Evolutionary conservation across 2,797 vertebrate species (phyloP).

Genomic region (Melanotaenia maccullochi): DNA sequence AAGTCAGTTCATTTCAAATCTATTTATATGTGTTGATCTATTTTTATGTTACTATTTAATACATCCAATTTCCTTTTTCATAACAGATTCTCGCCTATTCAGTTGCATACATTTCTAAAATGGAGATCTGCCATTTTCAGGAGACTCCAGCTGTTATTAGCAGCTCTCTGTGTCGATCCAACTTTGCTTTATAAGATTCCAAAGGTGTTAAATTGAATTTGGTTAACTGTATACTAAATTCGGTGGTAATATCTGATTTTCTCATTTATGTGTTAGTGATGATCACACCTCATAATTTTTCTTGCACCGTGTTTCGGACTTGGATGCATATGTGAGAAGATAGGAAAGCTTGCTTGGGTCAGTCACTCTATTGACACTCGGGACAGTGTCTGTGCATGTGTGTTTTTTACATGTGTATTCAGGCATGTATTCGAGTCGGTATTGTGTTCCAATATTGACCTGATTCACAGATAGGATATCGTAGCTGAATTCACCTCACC

Average conservation of each 20-base stretch:
- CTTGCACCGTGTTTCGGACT: background rate
- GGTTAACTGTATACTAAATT: background rate
- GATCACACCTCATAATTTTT: slow-evolving; percentile 12
- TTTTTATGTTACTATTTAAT: background rate
- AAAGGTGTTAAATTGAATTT: background rate
- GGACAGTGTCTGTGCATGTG: slow-evolving; percentile 73
- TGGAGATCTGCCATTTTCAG: background rate
- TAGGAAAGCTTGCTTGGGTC: slow-evolving; percentile 87
- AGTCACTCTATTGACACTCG: slow-evolving; percentile 86
- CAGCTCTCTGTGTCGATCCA: background rate
- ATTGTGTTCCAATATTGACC: too few species aligned
- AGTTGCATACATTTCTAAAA: background rate
- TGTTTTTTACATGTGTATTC: slow-evolving; percentile 21
- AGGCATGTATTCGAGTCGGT: background rate
- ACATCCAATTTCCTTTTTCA: background rate
- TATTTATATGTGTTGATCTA: background rate
- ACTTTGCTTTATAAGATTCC: slow-evolving; percentile 6
- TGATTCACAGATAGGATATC: too few species aligned
- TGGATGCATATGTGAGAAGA: slow-evolving; percentile 81
- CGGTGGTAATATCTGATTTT: background rate
- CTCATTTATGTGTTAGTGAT: background rate
- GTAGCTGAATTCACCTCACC: too few species aligned
- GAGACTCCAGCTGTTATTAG: background rate
- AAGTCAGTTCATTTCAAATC: background rate
- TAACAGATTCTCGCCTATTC: background rate